Percentiles rank a stretch among this genome's conserved stretches.
Evolutionary conservation across 2,113 vertebrate genomes (phyloP).

Genomic region (Sinosuthora webbiana): DNA sequence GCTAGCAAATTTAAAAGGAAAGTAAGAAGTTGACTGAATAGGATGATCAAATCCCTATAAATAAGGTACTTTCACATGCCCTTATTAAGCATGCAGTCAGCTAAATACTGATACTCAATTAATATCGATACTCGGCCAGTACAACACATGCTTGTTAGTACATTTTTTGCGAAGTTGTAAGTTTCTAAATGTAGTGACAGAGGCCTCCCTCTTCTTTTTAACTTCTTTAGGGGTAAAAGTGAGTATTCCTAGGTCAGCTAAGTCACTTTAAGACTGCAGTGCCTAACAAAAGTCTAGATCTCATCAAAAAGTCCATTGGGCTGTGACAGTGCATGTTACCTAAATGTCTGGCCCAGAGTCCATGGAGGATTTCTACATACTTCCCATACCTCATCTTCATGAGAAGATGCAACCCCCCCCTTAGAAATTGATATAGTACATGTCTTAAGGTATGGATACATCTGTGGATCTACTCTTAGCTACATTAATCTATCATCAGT

Average conservation of each 20-base stretch:
- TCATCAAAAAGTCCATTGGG: background rate
- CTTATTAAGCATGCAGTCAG: background rate
- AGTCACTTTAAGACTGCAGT: background rate
- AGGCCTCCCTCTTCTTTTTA: background rate
- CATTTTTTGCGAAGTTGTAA: background rate
- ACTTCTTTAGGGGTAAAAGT: background rate
- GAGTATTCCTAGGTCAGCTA: background rate
- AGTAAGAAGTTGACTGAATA: background rate
- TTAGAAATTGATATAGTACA: background rate
- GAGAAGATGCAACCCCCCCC: background rate
- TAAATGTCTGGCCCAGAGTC: background rate
- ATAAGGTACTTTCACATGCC: background rate
- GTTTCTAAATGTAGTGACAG: background rate
- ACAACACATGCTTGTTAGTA: background rate
- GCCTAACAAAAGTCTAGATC: background rate
- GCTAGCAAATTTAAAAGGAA: background rate
- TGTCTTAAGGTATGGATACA: background rate
- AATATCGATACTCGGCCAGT: background rate
- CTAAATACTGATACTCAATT: background rate
- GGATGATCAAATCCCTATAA: background rate
- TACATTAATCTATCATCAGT: background rate
- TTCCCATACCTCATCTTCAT: background rate
- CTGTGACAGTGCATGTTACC: background rate
- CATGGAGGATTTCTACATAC: background rate
- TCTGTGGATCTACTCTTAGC: background rate